These are phyloP conservation scores for Chaitophorus viminalis DNA, from an alignment of 2,888 invertebrate genomes.

Conservation along the genomic window DNA sequence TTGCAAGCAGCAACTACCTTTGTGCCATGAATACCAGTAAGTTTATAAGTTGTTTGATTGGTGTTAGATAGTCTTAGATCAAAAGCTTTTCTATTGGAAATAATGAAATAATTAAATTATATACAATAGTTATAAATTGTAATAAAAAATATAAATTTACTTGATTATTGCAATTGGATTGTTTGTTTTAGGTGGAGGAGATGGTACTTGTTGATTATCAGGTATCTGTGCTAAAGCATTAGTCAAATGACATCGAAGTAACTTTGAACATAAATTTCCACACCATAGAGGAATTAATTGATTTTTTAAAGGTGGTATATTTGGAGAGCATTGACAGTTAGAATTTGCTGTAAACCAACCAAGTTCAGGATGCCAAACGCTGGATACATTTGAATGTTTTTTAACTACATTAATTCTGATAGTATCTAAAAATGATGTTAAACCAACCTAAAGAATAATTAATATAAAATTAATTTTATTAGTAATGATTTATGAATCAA, in stretches of 20 bases:
- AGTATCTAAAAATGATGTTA: slow-evolving; percentile 85
- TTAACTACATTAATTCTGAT: slow-evolving; percentile 93
- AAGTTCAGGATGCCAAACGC: slow-evolving; percentile 97
- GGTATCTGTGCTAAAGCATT: slow-evolving; percentile 68
- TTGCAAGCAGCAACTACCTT: slow-evolving; percentile 88
- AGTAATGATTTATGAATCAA: neutral
- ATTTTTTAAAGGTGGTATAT: slow-evolving; percentile 73
- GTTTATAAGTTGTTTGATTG: slow-evolving; percentile 47
- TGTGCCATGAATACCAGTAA: slow-evolving; percentile 41
- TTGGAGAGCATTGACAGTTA: slow-evolving; percentile 56
- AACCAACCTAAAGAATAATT: slow-evolving; percentile 75
- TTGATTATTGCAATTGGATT: slow-evolving; percentile 61
- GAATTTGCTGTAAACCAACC: slow-evolving; percentile 89
- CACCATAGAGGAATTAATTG: slow-evolving; percentile 82
- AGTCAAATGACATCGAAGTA: slow-evolving; percentile 68
- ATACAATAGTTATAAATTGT: neutral
- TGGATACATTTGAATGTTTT: slow-evolving; percentile 84
- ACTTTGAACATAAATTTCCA: slow-evolving; percentile 65
- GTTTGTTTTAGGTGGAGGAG: slow-evolving; percentile 62
- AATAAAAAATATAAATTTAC: slow-evolving; percentile 38
- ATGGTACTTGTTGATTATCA: slow-evolving; percentile 63
- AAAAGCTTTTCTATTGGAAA: slow-evolving; percentile 47
- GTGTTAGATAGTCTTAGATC: slow-evolving; percentile 50
- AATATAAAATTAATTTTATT: neutral
- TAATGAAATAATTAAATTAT: neutral